phyloP scores from a whole-genome alignment of 2,113 vertebrate genomes.

The Vanacampus margaritifer region DNA sequence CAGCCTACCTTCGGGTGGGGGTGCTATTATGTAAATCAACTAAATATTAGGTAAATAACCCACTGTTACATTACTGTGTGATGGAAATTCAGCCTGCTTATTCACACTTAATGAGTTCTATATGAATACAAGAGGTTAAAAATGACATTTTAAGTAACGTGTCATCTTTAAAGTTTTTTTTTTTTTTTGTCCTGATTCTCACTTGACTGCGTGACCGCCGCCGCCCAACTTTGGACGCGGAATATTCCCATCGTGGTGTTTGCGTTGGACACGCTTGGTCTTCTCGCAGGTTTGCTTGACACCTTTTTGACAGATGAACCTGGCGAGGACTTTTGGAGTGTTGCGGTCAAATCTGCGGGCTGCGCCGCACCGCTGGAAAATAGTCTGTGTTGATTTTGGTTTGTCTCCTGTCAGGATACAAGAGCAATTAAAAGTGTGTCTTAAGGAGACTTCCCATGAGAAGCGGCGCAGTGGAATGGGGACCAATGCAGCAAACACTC shows the following conservation, averaged over 20 bases:
- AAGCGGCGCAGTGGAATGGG: not conserved
- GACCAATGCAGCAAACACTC: not conserved
- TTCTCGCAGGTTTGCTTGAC: not conserved
- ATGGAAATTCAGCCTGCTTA: no score
- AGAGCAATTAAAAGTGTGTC: not conserved
- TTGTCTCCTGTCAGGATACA: conserved; percentile 3
- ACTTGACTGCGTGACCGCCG: not conserved
- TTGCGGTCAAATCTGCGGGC: not conserved
- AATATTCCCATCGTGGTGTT: not conserved
- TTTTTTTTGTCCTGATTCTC: not conserved
- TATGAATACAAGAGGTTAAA: not conserved
- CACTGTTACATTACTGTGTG: no score
- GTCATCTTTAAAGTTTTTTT: not conserved
- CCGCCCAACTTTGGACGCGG: not conserved
- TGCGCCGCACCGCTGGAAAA: not conserved
- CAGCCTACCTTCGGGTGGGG: no score
- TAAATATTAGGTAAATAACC: no score
- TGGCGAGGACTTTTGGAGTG: not conserved
- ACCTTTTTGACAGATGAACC: not conserved
- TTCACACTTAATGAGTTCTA: not conserved
- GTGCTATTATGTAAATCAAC: no score
- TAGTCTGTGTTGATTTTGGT: conserved; percentile 3
- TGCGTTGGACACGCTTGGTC: not conserved
- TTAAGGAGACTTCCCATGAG: not conserved
- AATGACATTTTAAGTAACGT: not conserved